Base-by-base conservation (phyloP, 2,888 invertebrate genomes). In the Neoitamus cyanurus region DNA sequence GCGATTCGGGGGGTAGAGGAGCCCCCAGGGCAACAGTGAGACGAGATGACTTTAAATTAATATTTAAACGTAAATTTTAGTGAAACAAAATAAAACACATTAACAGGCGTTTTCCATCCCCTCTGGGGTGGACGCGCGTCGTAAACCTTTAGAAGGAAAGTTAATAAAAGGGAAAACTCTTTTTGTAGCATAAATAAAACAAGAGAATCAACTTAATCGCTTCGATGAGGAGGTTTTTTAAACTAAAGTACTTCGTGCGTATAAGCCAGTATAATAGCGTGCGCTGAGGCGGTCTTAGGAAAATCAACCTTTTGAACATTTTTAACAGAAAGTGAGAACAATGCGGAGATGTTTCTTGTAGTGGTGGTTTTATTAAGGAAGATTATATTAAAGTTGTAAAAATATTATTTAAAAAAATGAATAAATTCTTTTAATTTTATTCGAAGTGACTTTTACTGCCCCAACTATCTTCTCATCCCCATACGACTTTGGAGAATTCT, bases 341-440 rank as follows among this genome's bases (percentile, higher is more conserved):
- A 13, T 58, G 68, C 31, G 68, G 20, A 58, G 80, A 25, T 31
- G 58, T 80, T 80, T 70, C 58, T 80, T 80, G 58, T 80, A 58
- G 80, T 80, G 58, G 58, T 68, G 80, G 25, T 80, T 80, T 80
- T 80, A 80, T 68, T 80, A 80, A 80, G 68, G 58, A 80, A 80
- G 37, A 58, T 58, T 80, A 80, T 80, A 80, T 80, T 80, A 80
- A 80, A 80, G 80, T 80, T 80, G 80, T 80, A 80, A 80, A 80
- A 78, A 80, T 80, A 80, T 80, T 80, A 80, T 80, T 80, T 80
- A 68, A 80, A 75, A 28, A 48, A 46, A 3, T 20, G 58, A 80
- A 80, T 80, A 80, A 80, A 80, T 58, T 80, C 80, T 68, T 58
- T 58, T 80, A 68, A 80, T 80, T 80, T 80, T 80, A 80, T 1